Base-by-base conservation (phyloP, 2,888 invertebrate species). In the Venustoraphidia nigricollis region DNA sequence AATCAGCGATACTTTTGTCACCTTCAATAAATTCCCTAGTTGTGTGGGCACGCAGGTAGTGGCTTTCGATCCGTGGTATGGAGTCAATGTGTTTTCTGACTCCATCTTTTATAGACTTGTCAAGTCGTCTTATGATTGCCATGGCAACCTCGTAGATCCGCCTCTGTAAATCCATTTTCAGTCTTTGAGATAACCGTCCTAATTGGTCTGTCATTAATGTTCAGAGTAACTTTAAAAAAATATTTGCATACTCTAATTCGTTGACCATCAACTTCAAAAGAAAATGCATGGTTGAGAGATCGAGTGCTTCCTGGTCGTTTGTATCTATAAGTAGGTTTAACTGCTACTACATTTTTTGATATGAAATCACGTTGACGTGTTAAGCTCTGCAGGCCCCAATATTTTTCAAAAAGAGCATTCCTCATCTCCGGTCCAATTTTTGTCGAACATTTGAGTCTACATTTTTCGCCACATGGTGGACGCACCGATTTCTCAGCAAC, bases 221-320 rank as follows among this genome's bases (percentile, higher is more conserved):
- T 44, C 11, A 46, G 37, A 13, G 47, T 48, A 36, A 40, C 46
- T 50, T 48, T 39, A 44, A 46, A 51, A 51, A 50, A 51, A 41
- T 36, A 14, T 48, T 51, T 46, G 44, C 51, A 49, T 27, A 46
- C 46, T 45, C 51, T 36, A 8, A 49, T 36, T 36, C 36, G 53
- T 46, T 47, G 9, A 45, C 51, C 52, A 62, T 59, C 41, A 62
- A 50, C 59, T 61, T 11, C 60, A 59, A 46, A 57, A 53, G 27
- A 52, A 57, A 35, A 17, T 17, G 17, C 2, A 17, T 17, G 2
- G 4, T 17, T 17, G 3, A 17, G 17, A 3, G 17, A 17, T 17
- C 17, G 17, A 17, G 17, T 17, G 17, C 17, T 17, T 17, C 17
- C 17, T 17, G 17, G 17, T 4, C 17, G 17, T 17, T 17, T 17